These are phyloP conservation scores for Mycteria americana DNA, from an alignment of 2,797 vertebrate species.

Conservation along the genomic window DNA sequence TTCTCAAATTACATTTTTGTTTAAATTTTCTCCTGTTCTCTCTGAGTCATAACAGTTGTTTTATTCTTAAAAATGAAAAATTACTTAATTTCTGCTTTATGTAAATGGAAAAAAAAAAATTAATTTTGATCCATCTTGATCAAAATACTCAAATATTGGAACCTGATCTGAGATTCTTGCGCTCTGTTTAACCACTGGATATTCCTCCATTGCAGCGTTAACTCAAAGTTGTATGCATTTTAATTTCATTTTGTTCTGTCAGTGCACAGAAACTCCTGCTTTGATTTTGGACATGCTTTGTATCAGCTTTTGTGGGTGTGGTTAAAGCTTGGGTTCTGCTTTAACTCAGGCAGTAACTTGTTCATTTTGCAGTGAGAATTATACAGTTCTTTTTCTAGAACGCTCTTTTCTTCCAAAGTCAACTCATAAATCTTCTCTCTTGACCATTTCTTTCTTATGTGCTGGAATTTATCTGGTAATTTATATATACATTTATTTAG, in stretches of 20 bases:
- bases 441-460: not conserved
- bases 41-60: not conserved
- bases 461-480: conserved; percentile 4
- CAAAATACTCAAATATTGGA: not conserved
- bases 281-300: not conserved
- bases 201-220: not conserved
- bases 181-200: not conserved
- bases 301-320: not conserved
- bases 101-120: not conserved
- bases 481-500: conserved; percentile 25
- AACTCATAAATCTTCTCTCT: conserved; percentile 8
- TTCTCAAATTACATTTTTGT: not conserved
- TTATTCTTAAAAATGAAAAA: not conserved
- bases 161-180: not conserved
- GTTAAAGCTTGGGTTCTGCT: not conserved
- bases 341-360: not conserved
- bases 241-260: not conserved
- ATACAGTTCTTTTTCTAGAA: not conserved
- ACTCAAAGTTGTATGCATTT: not conserved
- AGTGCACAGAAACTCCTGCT: not conserved
- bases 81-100: not conserved
- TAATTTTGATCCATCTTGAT: not conserved
- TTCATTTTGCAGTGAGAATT: not conserved
- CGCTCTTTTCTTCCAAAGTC: not conserved
- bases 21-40: not conserved